Conservation (phyloP, 2,797 vertebrate species). For the Glossophaga mutica region DNA sequence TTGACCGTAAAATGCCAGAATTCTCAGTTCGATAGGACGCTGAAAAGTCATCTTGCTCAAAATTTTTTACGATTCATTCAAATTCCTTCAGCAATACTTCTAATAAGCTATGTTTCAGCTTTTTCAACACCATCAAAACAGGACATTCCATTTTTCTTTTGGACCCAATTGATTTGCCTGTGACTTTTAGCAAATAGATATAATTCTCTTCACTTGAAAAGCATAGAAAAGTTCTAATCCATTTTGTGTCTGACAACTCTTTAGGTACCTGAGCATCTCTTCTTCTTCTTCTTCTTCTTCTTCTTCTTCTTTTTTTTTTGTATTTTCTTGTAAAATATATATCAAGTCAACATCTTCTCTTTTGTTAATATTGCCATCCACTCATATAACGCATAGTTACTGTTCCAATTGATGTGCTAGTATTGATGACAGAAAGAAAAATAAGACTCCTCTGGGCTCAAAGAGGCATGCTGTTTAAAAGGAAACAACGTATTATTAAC, state of each 20-base stretch:
- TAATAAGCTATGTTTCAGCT: neutral
- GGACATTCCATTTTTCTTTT: neutral
- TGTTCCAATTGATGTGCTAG: neutral
- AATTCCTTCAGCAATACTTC: neutral
- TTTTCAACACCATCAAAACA: neutral
- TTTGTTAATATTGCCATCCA: neutral
- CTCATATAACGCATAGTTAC: neutral
- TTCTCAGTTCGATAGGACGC: neutral
- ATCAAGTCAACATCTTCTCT: neutral
- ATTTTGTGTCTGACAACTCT: neutral
- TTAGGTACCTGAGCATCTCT: neutral
- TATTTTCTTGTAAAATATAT: slow-evolving; percentile 4
- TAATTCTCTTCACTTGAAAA: neutral
- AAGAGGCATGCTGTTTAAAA: neutral
- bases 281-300: too few species aligned
- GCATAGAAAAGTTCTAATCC: neutral
- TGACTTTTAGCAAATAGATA: neutral
- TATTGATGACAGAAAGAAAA: neutral
- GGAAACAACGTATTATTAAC: neutral
- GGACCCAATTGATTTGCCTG: neutral
- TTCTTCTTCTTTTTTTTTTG: neutral
- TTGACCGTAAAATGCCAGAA: neutral
- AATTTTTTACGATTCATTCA: neutral
- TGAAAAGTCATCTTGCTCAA: neutral
- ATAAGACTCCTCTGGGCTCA: neutral